phyloP scores from a whole-genome alignment of 2,113 vertebrate species.

The Melanotaenia duboulayi region DNA sequence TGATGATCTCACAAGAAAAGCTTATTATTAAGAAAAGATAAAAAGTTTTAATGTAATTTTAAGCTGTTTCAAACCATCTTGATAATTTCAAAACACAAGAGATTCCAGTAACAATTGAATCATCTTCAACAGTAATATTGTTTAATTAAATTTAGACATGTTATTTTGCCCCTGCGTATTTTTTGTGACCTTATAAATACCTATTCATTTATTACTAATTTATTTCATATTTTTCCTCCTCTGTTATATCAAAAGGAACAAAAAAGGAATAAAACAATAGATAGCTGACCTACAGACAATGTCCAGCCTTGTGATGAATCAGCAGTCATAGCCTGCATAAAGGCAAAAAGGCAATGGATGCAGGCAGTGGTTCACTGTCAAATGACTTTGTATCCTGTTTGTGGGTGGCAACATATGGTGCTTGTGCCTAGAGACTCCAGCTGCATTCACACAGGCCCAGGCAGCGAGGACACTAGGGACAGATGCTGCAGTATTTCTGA shows the following conservation, averaged over 20 bases:
- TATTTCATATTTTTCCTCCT: conserved; percentile 55
- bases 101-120: conserved; percentile 13
- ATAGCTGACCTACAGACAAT: conserved; percentile 80
- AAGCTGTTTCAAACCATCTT: conserved; percentile 15
- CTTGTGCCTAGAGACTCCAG: conserved; percentile 81
- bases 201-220: neutral
- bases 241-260: no score
- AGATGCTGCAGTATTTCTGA: conserved; percentile 85
- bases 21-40: conserved; percentile 33
- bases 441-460: conserved; percentile 82
- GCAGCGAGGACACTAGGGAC: conserved; percentile 79
- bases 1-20: conserved; percentile 37
- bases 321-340: conserved; percentile 85
- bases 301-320: conserved; percentile 85
- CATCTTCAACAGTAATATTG: neutral
- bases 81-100: conserved; percentile 32
- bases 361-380: conserved; percentile 77
- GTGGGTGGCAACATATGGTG: conserved; percentile 81
- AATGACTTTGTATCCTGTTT: conserved; percentile 83
- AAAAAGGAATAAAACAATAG: conserved; percentile 49
- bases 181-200: conserved; percentile 48
- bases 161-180: neutral
- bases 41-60: conserved; percentile 28
- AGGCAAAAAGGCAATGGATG: conserved; percentile 75
- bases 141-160: no score